phyloP scores from a whole-genome alignment of 1,140 invertebrate genomes.

The Camponotus vicinus region DNA sequence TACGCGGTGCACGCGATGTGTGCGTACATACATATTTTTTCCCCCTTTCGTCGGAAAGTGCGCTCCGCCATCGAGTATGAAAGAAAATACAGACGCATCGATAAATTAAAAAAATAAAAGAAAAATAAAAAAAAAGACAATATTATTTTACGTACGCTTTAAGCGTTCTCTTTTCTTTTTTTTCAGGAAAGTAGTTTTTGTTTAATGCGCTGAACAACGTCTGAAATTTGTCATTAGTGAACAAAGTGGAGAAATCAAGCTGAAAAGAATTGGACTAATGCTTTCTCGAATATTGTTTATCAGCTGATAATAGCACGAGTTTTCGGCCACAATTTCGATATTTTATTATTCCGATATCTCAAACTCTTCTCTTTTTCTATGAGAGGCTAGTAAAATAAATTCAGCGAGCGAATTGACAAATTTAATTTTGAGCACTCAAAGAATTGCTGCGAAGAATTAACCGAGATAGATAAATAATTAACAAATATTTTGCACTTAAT shows the following conservation, averaged over 20 bases:
- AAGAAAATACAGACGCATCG: not conserved
- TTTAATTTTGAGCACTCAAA: not conserved
- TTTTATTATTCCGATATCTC: constrained; percentile 25
- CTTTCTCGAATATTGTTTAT: not conserved
- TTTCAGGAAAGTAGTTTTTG: not conserved
- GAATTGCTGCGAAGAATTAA: too few species aligned
- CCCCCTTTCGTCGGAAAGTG: not conserved
- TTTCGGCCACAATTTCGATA: too few species aligned
- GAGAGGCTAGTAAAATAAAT: not conserved
- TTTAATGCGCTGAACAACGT: constrained; percentile 21
- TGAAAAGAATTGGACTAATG: not conserved
- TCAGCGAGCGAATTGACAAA: not conserved
- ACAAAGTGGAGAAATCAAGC: not conserved
- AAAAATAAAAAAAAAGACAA: too few species aligned
- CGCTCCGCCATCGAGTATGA: not conserved
- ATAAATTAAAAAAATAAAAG: not conserved
- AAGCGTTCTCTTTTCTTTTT: not conserved
- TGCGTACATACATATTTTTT: not conserved
- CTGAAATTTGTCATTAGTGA: constrained; percentile 9
- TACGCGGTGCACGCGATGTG: not conserved
- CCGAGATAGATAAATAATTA: too few species aligned
- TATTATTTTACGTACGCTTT: too few species aligned
- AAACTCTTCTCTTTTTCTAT: not conserved
- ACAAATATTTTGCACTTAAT: too few species aligned
- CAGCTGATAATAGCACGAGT: not conserved